Base-by-base conservation (phyloP, 2,797 vertebrate species). In the Paratrypauchen microcephalus region DNA sequence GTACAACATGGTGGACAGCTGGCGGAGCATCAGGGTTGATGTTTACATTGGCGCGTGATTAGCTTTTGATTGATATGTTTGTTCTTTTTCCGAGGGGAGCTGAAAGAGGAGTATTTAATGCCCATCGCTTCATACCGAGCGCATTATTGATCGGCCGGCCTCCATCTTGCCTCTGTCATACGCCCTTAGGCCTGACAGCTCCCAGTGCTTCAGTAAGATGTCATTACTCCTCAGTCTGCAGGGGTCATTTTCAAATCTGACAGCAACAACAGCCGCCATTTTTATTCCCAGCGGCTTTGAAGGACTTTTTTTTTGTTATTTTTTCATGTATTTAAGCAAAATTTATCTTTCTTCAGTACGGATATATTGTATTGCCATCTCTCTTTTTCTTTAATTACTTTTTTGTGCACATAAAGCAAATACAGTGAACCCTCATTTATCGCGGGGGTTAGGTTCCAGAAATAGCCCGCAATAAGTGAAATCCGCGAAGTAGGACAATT, bases 51-150 rank as follows among this genome's bases (percentile, higher is more conserved):
- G 32, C 65, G 72, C 73, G 57, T 89, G 88, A 89, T 88, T 88
- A 81, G 70, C 68, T 80, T 88, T 82, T 87, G 86, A 91, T 87
- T 87, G 85, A 89, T 89, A 82, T 75, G 81, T 83, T 87, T 86
- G 75, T 67, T 78, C 58, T 84, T 76, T 47, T 82, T 82, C 73
- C 82, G 70, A 8, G 4, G 78, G 82, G 80, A 78, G 68, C 74
- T 74, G 65, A 85, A 72, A 79, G 75, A 83, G 69, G 82, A 81
- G 81, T 87, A 76, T 86, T 91, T 90, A 88, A 88, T 87, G 83
- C 82, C 78, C 80, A 77, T 82, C 76, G 80, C 83, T 83, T 91
- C 83, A 82, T 88, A 84, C 77, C 73, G 84, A 85, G 80, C 78
- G 76, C 83, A 78, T 76, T 90, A 91, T 92, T 77, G 89, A 90